Evolutionary conservation across 2,797 vertebrate genomes (phyloP).

Genomic region (Crenuchus spilurus): DNA sequence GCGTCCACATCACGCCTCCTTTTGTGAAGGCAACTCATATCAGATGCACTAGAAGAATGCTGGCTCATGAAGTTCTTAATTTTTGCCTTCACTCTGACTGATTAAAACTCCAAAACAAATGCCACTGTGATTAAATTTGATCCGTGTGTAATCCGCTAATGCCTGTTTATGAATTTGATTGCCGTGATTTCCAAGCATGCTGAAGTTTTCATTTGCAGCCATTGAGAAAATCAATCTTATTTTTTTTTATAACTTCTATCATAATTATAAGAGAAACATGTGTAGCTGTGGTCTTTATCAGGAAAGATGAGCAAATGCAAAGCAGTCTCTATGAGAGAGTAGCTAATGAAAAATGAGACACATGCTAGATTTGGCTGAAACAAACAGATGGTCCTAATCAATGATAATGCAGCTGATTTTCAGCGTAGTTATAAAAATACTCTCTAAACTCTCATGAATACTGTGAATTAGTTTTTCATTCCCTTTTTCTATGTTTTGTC

Average conservation of each 20-base stretch:
- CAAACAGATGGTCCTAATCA: slow-evolving; percentile 21
- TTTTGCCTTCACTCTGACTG: slow-evolving; percentile 29
- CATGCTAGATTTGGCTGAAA: background rate
- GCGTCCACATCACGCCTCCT: background rate
- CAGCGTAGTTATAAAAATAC: background rate
- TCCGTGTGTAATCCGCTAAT: slow-evolving; percentile 48
- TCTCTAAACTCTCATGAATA: background rate
- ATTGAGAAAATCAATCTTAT: slow-evolving; percentile 37
- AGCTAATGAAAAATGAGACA: background rate
- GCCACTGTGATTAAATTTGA: slow-evolving; percentile 38
- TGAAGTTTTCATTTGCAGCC: slow-evolving; percentile 38
- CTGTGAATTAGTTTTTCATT: background rate
- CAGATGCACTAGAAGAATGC: background rate
- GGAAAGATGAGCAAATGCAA: background rate
- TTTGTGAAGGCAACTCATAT: background rate
- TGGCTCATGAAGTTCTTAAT: slow-evolving; percentile 1
- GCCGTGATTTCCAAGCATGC: slow-evolving; percentile 26
- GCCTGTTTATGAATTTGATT: slow-evolving; percentile 43
- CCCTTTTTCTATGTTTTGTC: background rate
- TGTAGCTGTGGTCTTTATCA: background rate
- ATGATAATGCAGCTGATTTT: background rate
- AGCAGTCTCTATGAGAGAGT: background rate
- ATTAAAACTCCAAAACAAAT: slow-evolving; percentile 47
- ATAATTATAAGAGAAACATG: slow-evolving; percentile 1
- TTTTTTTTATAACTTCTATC: background rate